Percentiles rank a stretch among this genome's conserved stretches.
These are phyloP conservation scores for Oncorhynchus nerka DNA, from an alignment of 2,113 vertebrate genomes.

Conservation along the genomic window DNA sequence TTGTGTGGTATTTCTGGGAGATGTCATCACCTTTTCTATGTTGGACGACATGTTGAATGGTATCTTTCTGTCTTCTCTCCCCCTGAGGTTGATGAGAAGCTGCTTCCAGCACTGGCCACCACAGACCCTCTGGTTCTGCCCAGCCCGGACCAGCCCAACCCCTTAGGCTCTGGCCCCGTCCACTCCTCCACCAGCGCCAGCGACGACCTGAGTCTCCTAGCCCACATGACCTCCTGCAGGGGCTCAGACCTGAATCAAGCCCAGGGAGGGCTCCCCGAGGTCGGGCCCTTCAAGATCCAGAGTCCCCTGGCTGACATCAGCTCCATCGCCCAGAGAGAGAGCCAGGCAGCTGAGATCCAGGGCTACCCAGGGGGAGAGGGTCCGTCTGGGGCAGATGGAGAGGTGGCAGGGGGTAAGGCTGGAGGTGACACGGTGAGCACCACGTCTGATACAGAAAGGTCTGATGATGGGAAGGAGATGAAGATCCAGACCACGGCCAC, in stretches of 20 bases:
- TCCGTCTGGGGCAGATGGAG: slow-evolving; percentile 77
- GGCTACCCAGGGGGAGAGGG: slow-evolving; percentile 80
- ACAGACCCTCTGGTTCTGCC: slow-evolving; percentile 84
- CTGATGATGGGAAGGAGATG: slow-evolving; percentile 94
- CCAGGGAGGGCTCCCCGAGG: slow-evolving; percentile 76
- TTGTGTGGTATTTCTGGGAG: too few species aligned
- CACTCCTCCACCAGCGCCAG: slow-evolving; percentile 76
- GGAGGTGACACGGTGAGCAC: slow-evolving; percentile 83
- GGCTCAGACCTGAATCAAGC: slow-evolving; percentile 83
- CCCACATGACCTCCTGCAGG: slow-evolving; percentile 84
- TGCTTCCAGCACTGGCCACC: slow-evolving; percentile 89
- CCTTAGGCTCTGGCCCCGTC: slow-evolving; percentile 74
- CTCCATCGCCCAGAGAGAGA: slow-evolving; percentile 83
- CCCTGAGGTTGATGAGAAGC: slow-evolving; percentile 85
- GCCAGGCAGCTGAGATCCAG: slow-evolving; percentile 82
- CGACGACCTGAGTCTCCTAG: slow-evolving; percentile 93
- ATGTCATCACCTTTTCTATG: not conserved
- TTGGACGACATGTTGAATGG: not conserved
- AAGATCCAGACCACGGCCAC: slow-evolving; percentile 97
- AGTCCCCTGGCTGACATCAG: slow-evolving; percentile 85
- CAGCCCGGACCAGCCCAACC: slow-evolving; percentile 76
- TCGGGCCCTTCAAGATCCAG: slow-evolving; percentile 73
- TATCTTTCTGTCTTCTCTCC: not conserved
- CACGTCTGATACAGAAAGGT: slow-evolving; percentile 90
- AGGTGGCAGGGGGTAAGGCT: slow-evolving; percentile 83